Conservation (phyloP, 2,113 vertebrate species). For the Phaethon lepturus region DNA sequence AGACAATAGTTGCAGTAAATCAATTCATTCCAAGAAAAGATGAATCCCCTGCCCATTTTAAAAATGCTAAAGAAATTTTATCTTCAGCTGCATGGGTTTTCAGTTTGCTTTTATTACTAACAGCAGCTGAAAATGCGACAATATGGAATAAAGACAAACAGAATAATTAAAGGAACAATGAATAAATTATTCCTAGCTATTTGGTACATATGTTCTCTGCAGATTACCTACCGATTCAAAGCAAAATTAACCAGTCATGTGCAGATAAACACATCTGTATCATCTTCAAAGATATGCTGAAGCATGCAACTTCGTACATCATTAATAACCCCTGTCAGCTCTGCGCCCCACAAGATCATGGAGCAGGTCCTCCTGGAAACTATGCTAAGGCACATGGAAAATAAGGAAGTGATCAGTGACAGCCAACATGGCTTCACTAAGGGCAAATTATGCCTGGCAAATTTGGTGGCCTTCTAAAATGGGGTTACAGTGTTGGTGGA, state of each 20-base stretch:
- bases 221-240: constrained; percentile 22
- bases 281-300: background rate
- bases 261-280: background rate
- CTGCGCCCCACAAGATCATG: too few species aligned
- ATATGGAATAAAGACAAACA: background rate
- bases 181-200: constrained; percentile 13
- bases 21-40: background rate
- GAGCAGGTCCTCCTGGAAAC: too few species aligned
- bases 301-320: background rate
- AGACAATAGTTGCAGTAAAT: background rate
- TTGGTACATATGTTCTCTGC: background rate
- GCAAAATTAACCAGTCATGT: constrained; percentile 37
- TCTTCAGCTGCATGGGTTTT: background rate
- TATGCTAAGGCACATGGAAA: too few species aligned
- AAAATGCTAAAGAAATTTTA: background rate
- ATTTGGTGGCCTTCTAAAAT: too few species aligned
- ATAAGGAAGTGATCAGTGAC: too few species aligned
- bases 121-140: background rate
- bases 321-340: background rate
- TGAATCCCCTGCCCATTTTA: background rate
- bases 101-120: background rate
- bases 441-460: too few species aligned
- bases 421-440: too few species aligned
- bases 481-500: too few species aligned
- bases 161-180: constrained; percentile 11